Evolutionary conservation across 2,888 invertebrate species (phyloP).

Genomic region (Dolichopus griseipennis): DNA sequence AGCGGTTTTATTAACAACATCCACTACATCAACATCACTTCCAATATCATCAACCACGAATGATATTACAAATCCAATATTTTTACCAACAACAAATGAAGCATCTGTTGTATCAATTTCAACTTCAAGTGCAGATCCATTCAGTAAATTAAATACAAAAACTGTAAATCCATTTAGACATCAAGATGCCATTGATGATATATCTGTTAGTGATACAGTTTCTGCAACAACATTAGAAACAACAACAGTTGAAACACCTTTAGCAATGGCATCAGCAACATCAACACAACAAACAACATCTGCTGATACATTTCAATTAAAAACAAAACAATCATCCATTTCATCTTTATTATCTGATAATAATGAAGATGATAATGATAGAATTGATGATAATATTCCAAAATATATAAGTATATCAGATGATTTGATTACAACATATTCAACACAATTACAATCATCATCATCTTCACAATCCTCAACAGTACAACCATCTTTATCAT

Average conservation of each 20-base stretch:
- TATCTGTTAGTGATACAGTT: neutral
- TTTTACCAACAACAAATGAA: neutral
- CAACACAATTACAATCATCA: slow-evolving; percentile 3
- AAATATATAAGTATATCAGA: neutral
- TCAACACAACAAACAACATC: neutral
- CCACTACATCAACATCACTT: neutral
- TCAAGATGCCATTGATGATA: neutral
- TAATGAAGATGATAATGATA: too few species aligned
- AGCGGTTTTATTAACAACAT: neutral
- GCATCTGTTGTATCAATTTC: neutral
- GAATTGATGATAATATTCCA: neutral
- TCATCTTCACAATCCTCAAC: neutral
- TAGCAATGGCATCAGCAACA: slow-evolving; percentile 3
- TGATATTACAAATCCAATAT: neutral
- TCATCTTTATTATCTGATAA: neutral
- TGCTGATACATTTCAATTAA: neutral
- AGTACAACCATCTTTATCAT: neutral
- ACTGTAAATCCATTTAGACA: slow-evolving; percentile 1
- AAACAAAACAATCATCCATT: neutral
- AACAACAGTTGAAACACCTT: neutral
- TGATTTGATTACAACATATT: slow-evolving; percentile 1
- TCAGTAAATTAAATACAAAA: slow-evolving; percentile 1
- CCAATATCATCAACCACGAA: neutral
- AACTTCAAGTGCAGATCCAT: neutral
- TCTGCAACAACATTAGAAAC: neutral